phyloP scores from a whole-genome alignment of 2,113 vertebrate genomes.

The Pycnonotus jocosus region DNA sequence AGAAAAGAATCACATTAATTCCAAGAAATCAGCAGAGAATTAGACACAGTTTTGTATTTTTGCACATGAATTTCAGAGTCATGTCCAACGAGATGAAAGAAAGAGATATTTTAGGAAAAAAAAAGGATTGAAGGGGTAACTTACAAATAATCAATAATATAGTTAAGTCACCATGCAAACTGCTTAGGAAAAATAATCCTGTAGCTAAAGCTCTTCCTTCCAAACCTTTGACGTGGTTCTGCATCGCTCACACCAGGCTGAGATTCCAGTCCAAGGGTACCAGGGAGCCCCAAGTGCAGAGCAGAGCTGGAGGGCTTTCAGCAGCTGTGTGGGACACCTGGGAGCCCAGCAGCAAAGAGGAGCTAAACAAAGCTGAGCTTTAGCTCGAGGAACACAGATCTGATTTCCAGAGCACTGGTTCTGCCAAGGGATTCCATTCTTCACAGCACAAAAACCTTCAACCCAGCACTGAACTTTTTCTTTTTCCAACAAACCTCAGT shows the following conservation, averaged over 20 bases:
- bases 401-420: neutral
- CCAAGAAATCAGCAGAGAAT: neutral
- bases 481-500: neutral
- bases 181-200: neutral
- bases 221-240: neutral
- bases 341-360: neutral
- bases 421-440: neutral
- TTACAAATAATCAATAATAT: neutral
- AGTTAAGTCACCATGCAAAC: neutral
- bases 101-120: neutral
- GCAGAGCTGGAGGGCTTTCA: neutral
- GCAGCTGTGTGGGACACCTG: neutral
- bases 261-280: neutral
- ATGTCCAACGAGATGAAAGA: neutral
- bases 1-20: neutral
- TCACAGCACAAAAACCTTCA: neutral
- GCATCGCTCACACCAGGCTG: neutral
- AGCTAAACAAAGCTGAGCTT: neutral
- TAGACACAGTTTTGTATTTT: neutral
- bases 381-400: neutral
- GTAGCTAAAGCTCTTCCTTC: neutral
- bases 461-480: neutral
- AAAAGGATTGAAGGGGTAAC: neutral
- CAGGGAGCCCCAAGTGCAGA: neutral
- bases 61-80: neutral